Conservation (phyloP, 2,797 vertebrate species). For the Liasis olivaceus region DNA sequence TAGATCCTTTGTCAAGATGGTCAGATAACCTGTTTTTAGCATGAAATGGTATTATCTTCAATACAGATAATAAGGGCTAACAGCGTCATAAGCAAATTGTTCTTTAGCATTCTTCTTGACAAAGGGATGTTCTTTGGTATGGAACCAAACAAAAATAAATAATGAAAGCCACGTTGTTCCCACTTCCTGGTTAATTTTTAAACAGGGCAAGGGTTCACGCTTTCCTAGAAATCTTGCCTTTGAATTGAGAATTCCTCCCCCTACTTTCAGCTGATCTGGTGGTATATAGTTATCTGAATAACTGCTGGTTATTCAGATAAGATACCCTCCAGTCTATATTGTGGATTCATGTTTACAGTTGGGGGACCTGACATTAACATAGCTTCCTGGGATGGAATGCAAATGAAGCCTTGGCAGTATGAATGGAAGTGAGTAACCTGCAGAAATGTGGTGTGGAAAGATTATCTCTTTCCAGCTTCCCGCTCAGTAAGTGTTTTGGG, state of each 20-base stretch:
- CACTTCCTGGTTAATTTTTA: conserved; percentile 23
- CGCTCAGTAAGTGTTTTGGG: neutral
- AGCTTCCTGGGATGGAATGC: neutral
- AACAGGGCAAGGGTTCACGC: neutral
- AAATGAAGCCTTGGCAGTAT: neutral
- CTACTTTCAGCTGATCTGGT: neutral
- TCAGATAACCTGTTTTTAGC: neutral
- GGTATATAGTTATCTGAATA: too few species aligned
- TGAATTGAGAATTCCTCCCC: neutral
- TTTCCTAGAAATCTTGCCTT: neutral
- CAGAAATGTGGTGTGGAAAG: neutral
- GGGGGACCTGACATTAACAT: neutral
- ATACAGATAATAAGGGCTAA: neutral
- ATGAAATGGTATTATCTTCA: neutral
- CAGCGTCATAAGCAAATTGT: neutral
- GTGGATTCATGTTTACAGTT: neutral
- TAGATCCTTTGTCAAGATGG: neutral
- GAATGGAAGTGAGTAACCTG: conserved; percentile 1
- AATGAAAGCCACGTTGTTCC: neutral
- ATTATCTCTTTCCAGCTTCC: neutral
- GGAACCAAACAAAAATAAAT: conserved; percentile 6
- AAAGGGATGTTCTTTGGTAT: conserved; percentile 19
- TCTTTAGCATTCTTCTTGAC: conserved; percentile 7
- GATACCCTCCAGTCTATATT: neutral
- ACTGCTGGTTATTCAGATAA: neutral